A percentile compares a stretch with the other conserved stretches of the same genome.
These are phyloP conservation scores for Pagetopsis macropterus DNA, from an alignment of 2,797 vertebrate genomes.

Conservation along the genomic window DNA sequence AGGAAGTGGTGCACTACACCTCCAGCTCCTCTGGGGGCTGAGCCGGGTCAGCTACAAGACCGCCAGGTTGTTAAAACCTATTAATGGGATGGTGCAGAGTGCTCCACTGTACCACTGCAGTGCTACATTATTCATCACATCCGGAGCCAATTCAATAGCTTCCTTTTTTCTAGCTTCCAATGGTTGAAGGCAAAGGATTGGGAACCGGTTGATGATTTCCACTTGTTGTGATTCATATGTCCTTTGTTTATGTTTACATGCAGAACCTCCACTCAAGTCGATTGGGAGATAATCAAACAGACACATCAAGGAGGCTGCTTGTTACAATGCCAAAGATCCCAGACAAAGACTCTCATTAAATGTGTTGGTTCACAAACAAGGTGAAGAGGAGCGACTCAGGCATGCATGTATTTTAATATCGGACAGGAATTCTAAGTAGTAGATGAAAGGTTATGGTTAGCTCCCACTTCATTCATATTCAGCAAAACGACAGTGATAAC, in stretches of 20 bases:
- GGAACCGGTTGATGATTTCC: slow-evolving; percentile 57
- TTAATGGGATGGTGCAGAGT: slow-evolving; percentile 72
- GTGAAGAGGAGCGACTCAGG: slow-evolving; percentile 63
- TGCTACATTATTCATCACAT: slow-evolving; percentile 80
- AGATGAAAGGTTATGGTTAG: slow-evolving; percentile 72
- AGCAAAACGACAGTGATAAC: slow-evolving; percentile 56
- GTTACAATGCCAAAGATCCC: slow-evolving; percentile 75
- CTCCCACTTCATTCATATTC: slow-evolving; percentile 74
- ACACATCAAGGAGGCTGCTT: slow-evolving; percentile 76
- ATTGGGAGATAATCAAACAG: slow-evolving; percentile 78
- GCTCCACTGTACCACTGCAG: slow-evolving; percentile 65
- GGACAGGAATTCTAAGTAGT: slow-evolving; percentile 53
- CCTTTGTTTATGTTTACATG: slow-evolving; percentile 74
- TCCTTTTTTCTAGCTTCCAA: slow-evolving; percentile 47
- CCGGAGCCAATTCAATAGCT: slow-evolving; percentile 65
- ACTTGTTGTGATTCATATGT: slow-evolving; percentile 68
- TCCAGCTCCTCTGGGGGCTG: slow-evolving; percentile 60
- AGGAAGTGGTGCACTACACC: slow-evolving; percentile 57
- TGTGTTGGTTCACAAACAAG: slow-evolving; percentile 72
- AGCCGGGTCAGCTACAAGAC: slow-evolving; percentile 77
- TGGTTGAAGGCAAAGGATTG: slow-evolving; percentile 57
- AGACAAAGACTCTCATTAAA: slow-evolving; percentile 77
- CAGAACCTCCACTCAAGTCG: slow-evolving; percentile 64
- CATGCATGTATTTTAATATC: slow-evolving; percentile 66
- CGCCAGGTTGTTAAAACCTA: slow-evolving; percentile 79